Base-by-base conservation (phyloP, 2,797 vertebrate genomes). In the Peromyscus attwateri region DNA sequence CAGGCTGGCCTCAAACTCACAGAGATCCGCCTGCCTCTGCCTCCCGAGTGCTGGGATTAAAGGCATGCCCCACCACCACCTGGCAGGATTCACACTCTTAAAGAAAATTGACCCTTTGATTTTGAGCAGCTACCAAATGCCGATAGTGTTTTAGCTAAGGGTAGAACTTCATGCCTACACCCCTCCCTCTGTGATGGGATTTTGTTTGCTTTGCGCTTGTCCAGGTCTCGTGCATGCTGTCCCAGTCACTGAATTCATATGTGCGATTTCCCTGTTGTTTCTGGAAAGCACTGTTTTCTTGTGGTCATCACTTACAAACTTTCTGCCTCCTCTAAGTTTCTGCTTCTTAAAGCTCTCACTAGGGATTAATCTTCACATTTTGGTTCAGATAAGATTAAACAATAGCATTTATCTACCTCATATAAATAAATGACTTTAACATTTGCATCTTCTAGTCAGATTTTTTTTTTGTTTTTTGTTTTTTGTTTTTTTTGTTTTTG, bases 391-490 rank as follows among this genome's bases (percentile, higher is more conserved):
- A 29, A 60, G 46, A 68, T 25, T 29, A 10, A 79, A 31, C 25
- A 43, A 14, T 60, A n/a, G 31, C n/a, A 34, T 52, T 75, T 27
- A 37, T 8, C 3, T 52, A 21, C 29, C 1, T 52, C 17, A 46
- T 52, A 43, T 40, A 57, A 87, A 49, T 66, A 55, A 62, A 92
- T 82, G 31, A 68, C 29, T 95, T 95, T 55, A 40, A 83, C 75
- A 49, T 62, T 71, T 66, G 55, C 0, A 31, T 88, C 31, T 60
- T 95, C 31, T 83, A 62, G 70, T 93, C 29, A 89, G 0, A 77
- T 13, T 52, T 52, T 94, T 27, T 85, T 2, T 52, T 46, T 46
- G 6, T 46, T 46, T 7, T 46, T 46, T 46, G 9, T 46, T 46
- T 49, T 49, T 49, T 49, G 46, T 23, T 62, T 19, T 11, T 1